Conservation (phyloP, 2,113 vertebrate genomes). For the Myrmecobius fasciatus region DNA sequence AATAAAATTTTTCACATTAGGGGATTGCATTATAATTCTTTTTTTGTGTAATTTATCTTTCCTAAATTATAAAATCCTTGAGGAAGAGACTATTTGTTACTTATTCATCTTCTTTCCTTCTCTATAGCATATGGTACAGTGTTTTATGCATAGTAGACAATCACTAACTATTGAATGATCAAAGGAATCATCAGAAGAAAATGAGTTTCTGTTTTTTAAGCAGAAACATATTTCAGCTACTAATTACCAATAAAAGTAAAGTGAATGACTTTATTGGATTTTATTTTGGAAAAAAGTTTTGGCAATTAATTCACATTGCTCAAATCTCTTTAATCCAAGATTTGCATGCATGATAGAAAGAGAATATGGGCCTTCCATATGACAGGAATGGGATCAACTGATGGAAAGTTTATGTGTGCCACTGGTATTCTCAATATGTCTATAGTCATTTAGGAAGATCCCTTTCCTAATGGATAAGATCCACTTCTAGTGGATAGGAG, state of each 20-base stretch:
- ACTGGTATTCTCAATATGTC: background rate
- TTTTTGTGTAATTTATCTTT: background rate
- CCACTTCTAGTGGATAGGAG: background rate
- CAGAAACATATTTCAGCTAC: background rate
- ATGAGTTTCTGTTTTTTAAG: background rate
- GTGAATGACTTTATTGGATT: background rate
- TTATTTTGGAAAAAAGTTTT: background rate
- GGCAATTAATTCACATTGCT: background rate
- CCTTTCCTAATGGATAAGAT: background rate
- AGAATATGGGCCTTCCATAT: background rate
- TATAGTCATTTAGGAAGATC: background rate
- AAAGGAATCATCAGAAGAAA: background rate
- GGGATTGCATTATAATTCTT: background rate
- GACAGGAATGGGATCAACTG: background rate
- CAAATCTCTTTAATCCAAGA: background rate
- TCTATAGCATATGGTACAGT: background rate
- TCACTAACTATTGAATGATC: background rate
- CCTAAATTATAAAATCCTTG: background rate
- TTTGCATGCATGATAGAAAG: background rate
- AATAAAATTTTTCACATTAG: background rate
- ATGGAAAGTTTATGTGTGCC: background rate
- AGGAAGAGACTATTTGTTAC: background rate
- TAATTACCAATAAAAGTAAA: background rate
- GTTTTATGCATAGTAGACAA: background rate
- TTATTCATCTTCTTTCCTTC: background rate